A percentile compares a stretch with the other conserved stretches of the same genome.
These are phyloP conservation scores for Pimpla rufipes DNA, from an alignment of 2,888 invertebrate species.

Conservation along the genomic window DNA sequence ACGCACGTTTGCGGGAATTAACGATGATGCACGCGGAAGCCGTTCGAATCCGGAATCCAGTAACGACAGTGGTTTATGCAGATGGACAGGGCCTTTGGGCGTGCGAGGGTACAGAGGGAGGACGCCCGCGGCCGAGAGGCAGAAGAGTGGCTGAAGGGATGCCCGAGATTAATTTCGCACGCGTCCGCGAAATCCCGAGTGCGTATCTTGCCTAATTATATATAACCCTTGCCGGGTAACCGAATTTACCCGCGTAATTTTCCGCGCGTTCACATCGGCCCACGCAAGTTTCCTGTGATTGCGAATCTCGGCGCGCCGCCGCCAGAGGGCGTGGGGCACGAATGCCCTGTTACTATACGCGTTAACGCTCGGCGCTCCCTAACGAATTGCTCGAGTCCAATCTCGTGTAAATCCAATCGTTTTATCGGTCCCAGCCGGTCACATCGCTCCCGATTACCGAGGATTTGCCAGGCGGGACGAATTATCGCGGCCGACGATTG, in stretches of 20 bases:
- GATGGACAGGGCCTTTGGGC: constrained; percentile 20
- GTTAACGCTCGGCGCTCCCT: constrained; percentile 4
- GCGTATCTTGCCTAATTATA: constrained; percentile 48
- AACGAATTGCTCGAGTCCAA: constrained; percentile 42
- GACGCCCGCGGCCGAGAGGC: background rate
- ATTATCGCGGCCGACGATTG: constrained; percentile 15
- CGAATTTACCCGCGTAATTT: constrained; percentile 48
- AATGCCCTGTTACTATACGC: background rate
- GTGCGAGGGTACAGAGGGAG: background rate
- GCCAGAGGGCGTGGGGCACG: background rate
- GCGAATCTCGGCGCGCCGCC: background rate
- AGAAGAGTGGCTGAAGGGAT: background rate
- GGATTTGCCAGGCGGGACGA: constrained; percentile 15
- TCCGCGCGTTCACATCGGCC: constrained; percentile 20
- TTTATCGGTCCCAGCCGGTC: constrained; percentile 22
- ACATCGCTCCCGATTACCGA: constrained; percentile 16
- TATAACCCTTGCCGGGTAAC: constrained; percentile 26
- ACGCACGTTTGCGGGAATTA: constrained; percentile 39
- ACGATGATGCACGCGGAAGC: constrained; percentile 34
- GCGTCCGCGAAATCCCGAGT: constrained; percentile 41
- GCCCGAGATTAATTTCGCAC: constrained; percentile 46
- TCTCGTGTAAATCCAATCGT: constrained; percentile 40
- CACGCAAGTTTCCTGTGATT: constrained; percentile 49
- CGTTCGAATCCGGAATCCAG: constrained; percentile 24
- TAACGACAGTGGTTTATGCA: constrained; percentile 24